Conservation (phyloP, 2,797 vertebrate species). For the Geotrypetes seraphini region DNA sequence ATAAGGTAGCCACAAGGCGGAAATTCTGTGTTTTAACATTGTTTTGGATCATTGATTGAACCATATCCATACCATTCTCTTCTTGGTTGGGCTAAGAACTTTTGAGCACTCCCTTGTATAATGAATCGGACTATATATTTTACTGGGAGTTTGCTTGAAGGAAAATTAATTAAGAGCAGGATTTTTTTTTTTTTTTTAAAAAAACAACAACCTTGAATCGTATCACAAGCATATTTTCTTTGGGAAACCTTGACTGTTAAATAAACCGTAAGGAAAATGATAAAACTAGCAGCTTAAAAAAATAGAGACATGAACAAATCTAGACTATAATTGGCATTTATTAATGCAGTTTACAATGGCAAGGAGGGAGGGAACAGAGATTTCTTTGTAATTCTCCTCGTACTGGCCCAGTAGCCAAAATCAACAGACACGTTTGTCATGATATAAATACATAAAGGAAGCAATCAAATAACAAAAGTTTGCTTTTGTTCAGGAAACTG, state of each 20-base stretch:
- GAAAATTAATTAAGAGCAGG: too few species aligned
- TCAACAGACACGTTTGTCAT: constrained; percentile 25
- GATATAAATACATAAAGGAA: constrained; percentile 36
- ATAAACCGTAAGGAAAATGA: constrained; percentile 21
- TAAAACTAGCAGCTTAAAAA: neutral
- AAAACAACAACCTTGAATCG: too few species aligned
- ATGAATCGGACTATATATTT: neutral
- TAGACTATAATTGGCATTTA: constrained; percentile 4
- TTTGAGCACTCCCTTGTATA: too few species aligned
- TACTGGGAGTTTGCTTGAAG: constrained; percentile 5
- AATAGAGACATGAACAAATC: constrained; percentile 10
- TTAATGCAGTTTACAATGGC: constrained; percentile 15
- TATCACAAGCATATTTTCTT: neutral
- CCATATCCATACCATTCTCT: too few species aligned
- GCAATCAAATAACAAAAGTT: too few species aligned
- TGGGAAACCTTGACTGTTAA: constrained; percentile 21
- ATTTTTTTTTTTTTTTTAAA: too few species aligned
- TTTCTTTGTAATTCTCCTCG: constrained; percentile 14
- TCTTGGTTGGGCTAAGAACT: too few species aligned
- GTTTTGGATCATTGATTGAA: too few species aligned
- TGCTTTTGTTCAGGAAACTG: too few species aligned
- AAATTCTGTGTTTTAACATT: too few species aligned
- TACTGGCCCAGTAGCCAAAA: constrained; percentile 19
- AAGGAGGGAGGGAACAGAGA: constrained; percentile 5
- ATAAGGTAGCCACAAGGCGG: too few species aligned